phyloP scores from a whole-genome alignment of 1,140 invertebrate species.

The Brachionus koreanus region DNA sequence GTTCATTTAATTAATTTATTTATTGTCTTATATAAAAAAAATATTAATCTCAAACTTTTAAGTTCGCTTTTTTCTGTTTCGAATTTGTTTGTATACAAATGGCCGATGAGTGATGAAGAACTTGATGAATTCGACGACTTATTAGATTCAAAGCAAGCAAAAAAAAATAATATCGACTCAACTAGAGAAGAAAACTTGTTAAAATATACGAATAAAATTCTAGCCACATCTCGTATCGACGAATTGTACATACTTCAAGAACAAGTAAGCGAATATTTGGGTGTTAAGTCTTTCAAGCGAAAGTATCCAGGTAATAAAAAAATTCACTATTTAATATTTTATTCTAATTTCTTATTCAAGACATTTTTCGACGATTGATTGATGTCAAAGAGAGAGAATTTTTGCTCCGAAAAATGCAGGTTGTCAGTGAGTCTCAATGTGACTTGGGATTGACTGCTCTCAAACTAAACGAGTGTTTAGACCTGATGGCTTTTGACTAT shows the following conservation, averaged over 20 bases:
- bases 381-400: constrained; percentile 84
- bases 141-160: background rate
- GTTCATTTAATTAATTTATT: no score
- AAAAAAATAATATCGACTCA: background rate
- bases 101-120: constrained; percentile 69
- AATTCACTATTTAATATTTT: background rate
- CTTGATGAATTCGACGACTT: constrained; percentile 45
- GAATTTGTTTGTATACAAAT: constrained; percentile 86
- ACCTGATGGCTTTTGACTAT: constrained; percentile 89
- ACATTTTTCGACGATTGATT: constrained; percentile 74
- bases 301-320: constrained; percentile 71
- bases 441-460: constrained; percentile 86
- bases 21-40: background rate
- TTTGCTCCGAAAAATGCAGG: constrained; percentile 67
- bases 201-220: background rate
- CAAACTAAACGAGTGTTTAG: constrained; percentile 80
- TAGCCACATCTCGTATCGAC: constrained; percentile 57
- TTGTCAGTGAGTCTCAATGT: constrained; percentile 84
- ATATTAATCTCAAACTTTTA: background rate
- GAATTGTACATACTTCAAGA: constrained; percentile 82
- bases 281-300: constrained; percentile 87
- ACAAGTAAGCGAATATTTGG: constrained; percentile 83
- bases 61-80: constrained; percentile 57
- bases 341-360: constrained; percentile 53
- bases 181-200: background rate